phyloP scores from a whole-genome alignment of 2,797 vertebrate genomes.

The Euthynnus affinis region DNA sequence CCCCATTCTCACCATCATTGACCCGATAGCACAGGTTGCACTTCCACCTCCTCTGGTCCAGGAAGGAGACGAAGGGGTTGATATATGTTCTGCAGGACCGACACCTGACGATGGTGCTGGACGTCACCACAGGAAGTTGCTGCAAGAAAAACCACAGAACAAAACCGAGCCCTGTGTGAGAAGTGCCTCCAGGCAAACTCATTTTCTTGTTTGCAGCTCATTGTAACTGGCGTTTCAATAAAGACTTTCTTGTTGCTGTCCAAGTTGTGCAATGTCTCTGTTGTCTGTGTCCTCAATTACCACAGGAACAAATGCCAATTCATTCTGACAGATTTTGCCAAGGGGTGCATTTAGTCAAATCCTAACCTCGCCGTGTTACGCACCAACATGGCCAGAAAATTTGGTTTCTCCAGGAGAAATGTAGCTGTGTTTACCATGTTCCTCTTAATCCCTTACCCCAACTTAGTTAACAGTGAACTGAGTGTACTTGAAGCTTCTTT shows the following conservation, averaged over 20 bases:
- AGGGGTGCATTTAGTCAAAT: slow-evolving; percentile 16
- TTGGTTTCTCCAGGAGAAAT: too few relatives aligned
- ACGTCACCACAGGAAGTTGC: slow-evolving; percentile 98
- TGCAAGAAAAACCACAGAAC: slow-evolving; percentile 67
- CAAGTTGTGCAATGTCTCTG: slow-evolving; percentile 13
- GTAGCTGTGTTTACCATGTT: not conserved
- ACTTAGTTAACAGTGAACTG: too few relatives aligned
- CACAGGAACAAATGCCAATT: slow-evolving; percentile 6
- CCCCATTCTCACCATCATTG: slow-evolving; percentile 91
- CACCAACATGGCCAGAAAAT: not conserved
- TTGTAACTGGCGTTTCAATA: slow-evolving; percentile 31
- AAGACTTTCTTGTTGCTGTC: slow-evolving; percentile 18
- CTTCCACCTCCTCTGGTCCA: slow-evolving; percentile 97
- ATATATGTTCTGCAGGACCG: slow-evolving; percentile 97
- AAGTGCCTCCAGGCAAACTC: not conserved
- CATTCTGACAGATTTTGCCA: slow-evolving; percentile 8
- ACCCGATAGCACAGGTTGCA: slow-evolving; percentile 97
- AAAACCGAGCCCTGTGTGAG: slow-evolving; percentile 28
- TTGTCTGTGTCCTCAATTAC: slow-evolving; percentile 23
- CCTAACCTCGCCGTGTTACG: not conserved
- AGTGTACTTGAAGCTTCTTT: too few relatives aligned
- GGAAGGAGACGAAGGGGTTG: slow-evolving; percentile 96
- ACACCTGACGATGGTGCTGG: slow-evolving; percentile 96
- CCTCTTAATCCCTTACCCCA: not conserved
- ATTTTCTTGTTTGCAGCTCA: slow-evolving; percentile 13